Evolutionary conservation across 2,113 vertebrate species (phyloP), one percentile per base, ranked within the genome.

Genomic region (Perognathus longimembris): DNA sequence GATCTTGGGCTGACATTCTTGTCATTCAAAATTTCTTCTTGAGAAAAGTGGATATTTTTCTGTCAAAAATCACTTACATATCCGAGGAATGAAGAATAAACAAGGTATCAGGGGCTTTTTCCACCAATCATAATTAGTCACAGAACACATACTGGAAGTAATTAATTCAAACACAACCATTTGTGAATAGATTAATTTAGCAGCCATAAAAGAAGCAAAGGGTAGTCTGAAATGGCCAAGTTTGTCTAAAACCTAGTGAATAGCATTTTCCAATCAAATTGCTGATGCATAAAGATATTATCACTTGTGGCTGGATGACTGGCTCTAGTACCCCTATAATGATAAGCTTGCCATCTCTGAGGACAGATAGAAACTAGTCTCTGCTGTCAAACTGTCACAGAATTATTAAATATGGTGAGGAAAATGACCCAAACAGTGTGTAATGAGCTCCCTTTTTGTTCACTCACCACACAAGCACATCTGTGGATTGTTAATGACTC

Each of bases 401-500:
- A 94, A n/a, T 88, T 90, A 78, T 69, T 87, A 90, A 88, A 95
- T 85, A 95, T 94, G 81, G 84, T 93, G 32, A n/a, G 67, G 12
- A 67, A 94, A 97, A 80, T 59, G 83, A 96, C 87, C 94, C 17
- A 84, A 92, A 97, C 97, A 79, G 79, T 63, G 94, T 32, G 90
- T 87, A 92, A 93, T 71, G 92, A 96, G 87, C 28, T 96, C 89
- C 80, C 38, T 8, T 95, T 94, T 96, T 45, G 73, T 95, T 87
- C 93, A 90, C 21, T 90, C 83, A 90, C 91, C 63, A 95, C 4
- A 67, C 91, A 97, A 97, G 77, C 74, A 88, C 84, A 95, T 76
- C 70, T 92, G 90, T 75, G 88, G 66, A 42, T 94, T 95, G 74
- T 78, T 94, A 93, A 95, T 95, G 70, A 74, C 77, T 94, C 90